Evolutionary conservation across 2,797 vertebrate species (phyloP).

Genomic region (Paguma larvata): DNA sequence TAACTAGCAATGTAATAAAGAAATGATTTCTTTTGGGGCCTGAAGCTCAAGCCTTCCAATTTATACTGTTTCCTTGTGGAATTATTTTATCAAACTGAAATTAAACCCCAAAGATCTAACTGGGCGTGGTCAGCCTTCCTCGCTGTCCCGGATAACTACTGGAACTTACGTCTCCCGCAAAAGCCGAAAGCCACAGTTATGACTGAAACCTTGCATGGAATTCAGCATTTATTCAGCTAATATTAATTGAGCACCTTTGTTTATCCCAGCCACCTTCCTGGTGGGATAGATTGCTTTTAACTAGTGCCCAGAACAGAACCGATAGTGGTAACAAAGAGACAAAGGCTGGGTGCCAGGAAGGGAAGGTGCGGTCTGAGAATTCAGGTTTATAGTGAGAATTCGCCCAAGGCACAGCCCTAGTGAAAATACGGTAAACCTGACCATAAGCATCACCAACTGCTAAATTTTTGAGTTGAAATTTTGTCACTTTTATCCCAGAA

Average conservation of each 20-base stretch:
- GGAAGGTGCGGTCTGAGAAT: not conserved
- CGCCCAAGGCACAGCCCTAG: not conserved
- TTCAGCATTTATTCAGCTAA: not conserved
- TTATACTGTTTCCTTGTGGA: conserved; percentile 80
- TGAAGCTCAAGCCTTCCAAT: conserved; percentile 76
- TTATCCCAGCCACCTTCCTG: conserved; percentile 11
- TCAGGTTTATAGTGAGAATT: not conserved
- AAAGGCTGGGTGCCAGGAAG: not conserved
- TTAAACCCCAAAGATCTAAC: conserved; percentile 73
- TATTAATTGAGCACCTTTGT: conserved; percentile 47
- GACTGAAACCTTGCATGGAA: conserved; percentile 23
- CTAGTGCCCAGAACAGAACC: not conserved
- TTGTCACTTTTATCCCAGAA: conserved; percentile 18
- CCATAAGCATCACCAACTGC: not conserved
- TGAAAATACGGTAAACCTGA: not conserved
- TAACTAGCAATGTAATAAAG: conserved; percentile 80
- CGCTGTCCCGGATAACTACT: not conserved
- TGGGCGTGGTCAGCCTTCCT: conserved; percentile 57
- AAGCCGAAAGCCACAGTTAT: conserved; percentile 56
- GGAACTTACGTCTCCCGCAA: conserved; percentile 51
- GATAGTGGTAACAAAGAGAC: not conserved
- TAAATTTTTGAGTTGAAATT: not conserved
- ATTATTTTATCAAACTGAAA: conserved; percentile 79
- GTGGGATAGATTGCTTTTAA: not conserved
- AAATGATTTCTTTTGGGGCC: conserved; percentile 80